A percentile compares a stretch with the other conserved stretches of the same genome.
These are phyloP conservation scores for Corythornis cristatus DNA, from an alignment of 2,113 vertebrate species.

Conservation along the genomic window DNA sequence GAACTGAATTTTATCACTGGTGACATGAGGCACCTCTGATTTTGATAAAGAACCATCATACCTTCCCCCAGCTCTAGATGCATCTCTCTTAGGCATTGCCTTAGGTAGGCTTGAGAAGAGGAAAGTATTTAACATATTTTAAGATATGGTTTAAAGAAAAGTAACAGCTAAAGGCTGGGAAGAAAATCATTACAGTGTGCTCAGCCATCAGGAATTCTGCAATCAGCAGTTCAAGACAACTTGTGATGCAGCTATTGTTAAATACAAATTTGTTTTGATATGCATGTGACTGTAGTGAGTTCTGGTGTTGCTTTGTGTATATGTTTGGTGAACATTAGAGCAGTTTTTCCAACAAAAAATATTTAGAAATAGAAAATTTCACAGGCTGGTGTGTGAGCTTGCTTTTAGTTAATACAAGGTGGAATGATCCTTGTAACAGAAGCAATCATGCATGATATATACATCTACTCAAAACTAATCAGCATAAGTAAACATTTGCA, in stretches of 20 bases:
- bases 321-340: not conserved
- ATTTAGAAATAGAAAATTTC: not conserved
- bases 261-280: not conserved
- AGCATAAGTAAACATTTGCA: not conserved
- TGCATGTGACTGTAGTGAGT: not conserved
- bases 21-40: not conserved
- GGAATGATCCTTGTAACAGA: not conserved
- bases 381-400: not conserved
- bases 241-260: not conserved
- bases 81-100: not conserved
- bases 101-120: not conserved
- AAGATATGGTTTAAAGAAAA: not conserved
- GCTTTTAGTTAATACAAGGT: not conserved
- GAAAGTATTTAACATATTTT: not conserved
- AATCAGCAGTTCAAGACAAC: not conserved
- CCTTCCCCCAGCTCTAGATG: not conserved
- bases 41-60: not conserved
- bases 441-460: not conserved
- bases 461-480: not conserved
- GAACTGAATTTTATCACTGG: not conserved
- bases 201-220: not conserved
- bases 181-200: not conserved
- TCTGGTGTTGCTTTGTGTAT: not conserved
- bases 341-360: not conserved
- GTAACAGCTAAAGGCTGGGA: not conserved